Evolutionary conservation across 2,888 invertebrate genomes (phyloP).

Genomic region (Tiliacea aurago): DNA sequence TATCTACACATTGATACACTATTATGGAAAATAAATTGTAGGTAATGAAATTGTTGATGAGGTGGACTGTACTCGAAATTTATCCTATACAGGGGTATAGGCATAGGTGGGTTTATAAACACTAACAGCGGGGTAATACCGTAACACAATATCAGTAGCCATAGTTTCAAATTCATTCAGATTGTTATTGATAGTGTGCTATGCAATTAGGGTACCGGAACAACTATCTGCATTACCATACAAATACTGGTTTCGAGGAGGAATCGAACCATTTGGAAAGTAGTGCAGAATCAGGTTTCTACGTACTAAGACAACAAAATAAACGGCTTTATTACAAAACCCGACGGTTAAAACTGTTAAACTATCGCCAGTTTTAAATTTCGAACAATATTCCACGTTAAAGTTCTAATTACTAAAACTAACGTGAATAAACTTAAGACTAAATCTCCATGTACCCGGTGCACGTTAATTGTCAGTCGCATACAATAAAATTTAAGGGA

Average conservation of each 20-base stretch:
- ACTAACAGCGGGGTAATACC: no score
- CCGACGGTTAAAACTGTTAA: no score
- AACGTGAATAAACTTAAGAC: not conserved
- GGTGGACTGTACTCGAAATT: no score
- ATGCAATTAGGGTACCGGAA: not conserved
- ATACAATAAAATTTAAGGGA: no score
- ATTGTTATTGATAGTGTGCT: no score
- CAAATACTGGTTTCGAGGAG: not conserved
- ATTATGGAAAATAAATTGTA: not conserved
- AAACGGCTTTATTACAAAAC: not conserved
- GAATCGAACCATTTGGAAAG: not conserved
- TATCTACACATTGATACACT: not conserved
- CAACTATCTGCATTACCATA: not conserved
- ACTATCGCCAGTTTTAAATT: not conserved
- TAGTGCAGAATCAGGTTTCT: not conserved
- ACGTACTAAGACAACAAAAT: not conserved
- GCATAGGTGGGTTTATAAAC: no score
- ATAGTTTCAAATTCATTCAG: no score
- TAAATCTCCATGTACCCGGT: no score
- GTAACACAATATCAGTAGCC: no score
- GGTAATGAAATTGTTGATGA: not conserved
- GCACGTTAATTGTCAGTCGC: no score
- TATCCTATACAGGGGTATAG: no score
- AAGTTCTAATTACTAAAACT: not conserved
- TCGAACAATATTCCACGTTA: not conserved